These are phyloP conservation scores for Rallus crepitans DNA, from an alignment of 2,797 vertebrate genomes.

Conservation along the genomic window DNA sequence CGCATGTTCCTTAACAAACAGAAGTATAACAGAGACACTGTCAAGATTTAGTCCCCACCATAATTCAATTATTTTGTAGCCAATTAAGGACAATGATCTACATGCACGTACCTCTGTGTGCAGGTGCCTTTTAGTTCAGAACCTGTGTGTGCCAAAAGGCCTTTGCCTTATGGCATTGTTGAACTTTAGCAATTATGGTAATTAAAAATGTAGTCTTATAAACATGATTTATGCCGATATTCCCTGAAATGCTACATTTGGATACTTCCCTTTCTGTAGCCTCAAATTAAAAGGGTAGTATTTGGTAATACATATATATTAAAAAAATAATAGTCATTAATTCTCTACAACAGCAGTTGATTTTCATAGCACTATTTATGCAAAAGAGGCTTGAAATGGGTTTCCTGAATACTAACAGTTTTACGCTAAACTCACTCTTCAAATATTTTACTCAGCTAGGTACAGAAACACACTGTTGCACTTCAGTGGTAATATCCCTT, in stretches of 20 bases:
- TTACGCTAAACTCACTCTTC: neutral
- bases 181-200: neutral
- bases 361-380: neutral
- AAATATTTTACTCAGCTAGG: neutral
- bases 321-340: neutral
- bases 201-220: neutral
- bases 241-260: slow-evolving; percentile 11
- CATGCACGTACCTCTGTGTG: neutral
- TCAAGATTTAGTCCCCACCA: neutral
- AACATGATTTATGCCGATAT: neutral
- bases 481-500: neutral
- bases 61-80: neutral
- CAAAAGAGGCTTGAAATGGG: neutral
- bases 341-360: neutral
- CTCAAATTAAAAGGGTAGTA: neutral
- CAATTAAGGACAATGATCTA: neutral
- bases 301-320: neutral
- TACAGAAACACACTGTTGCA: neutral
- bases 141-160: neutral
- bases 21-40: neutral
- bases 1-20: neutral
- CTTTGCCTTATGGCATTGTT: neutral
- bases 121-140: neutral
- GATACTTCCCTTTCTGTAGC: neutral
- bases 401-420: neutral